Percentiles rank a stretch among this genome's conserved stretches.
These are phyloP conservation scores for Phalacrocorax aristotelis DNA, from an alignment of 2,113 vertebrate species.

Conservation along the genomic window DNA sequence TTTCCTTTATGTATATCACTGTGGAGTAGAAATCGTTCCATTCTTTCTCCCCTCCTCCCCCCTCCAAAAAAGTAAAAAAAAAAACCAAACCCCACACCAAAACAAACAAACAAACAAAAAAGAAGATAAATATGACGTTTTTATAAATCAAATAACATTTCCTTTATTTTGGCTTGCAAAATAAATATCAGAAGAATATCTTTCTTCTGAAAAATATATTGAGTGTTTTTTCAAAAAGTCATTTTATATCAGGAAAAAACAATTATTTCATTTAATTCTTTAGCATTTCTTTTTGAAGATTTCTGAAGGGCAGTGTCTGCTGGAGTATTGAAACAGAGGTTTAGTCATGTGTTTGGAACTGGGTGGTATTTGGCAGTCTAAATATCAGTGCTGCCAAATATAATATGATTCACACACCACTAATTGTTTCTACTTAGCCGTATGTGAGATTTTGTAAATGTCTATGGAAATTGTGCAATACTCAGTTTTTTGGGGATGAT, in stretches of 20 bases:
- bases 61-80: too few relatives aligned
- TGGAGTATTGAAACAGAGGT: not conserved
- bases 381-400: not conserved
- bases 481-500: not conserved
- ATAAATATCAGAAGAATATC: not conserved
- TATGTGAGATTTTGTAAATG: constrained; percentile 15
- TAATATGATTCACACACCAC: constrained; percentile 2
- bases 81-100: too few relatives aligned
- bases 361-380: constrained; percentile 15
- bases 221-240: not conserved
- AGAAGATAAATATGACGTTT: not conserved
- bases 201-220: not conserved
- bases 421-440: constrained; percentile 12
- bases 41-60: too few relatives aligned
- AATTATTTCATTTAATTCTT: not conserved
- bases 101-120: not conserved
- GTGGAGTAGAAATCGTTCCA: not conserved
- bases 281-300: not conserved
- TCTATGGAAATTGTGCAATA: constrained; percentile 7
- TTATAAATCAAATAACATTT: not conserved
- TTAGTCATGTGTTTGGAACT: not conserved
- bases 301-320: not conserved
- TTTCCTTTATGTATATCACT: not conserved
- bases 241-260: not conserved
- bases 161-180: not conserved